Evolutionary conservation across 2,113 vertebrate genomes (phyloP).

Genomic region (Hippocampus abdominalis): DNA sequence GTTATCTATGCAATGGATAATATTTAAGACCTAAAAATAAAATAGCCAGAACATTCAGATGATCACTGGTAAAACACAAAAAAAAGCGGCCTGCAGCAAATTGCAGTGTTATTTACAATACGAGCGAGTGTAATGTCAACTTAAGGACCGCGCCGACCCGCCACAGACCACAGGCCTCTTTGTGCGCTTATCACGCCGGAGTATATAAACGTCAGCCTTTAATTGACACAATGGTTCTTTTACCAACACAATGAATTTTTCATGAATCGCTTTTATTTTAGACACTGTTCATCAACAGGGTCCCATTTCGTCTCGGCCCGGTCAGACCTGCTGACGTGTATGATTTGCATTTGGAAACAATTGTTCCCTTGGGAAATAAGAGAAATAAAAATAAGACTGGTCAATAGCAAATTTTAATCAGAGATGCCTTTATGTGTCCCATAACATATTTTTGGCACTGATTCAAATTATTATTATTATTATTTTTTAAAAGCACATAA

Average conservation of each 20-base stretch:
- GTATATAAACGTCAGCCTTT: conserved; percentile 45
- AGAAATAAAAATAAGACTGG: neutral
- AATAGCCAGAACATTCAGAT: neutral
- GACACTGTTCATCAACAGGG: conserved; percentile 40
- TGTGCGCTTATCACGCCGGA: conserved; percentile 35
- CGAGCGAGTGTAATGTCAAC: conserved; percentile 16
- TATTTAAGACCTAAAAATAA: neutral
- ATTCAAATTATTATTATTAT: too few relatives aligned
- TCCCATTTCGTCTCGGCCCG: conserved; percentile 39
- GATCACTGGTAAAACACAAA: neutral
- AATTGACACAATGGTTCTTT: conserved; percentile 34
- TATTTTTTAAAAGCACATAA: too few relatives aligned
- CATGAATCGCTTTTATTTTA: conserved; percentile 39
- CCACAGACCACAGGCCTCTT: conserved; percentile 30
- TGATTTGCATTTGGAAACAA: neutral
- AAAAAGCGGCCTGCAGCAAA: neutral
- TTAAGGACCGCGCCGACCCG: conserved; percentile 11
- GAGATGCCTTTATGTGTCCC: too few relatives aligned
- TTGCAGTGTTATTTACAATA: conserved; percentile 10
- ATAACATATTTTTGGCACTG: too few relatives aligned
- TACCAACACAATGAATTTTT: conserved; percentile 43
- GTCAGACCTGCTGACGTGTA: neutral
- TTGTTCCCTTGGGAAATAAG: neutral
- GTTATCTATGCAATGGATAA: conserved; percentile 4
- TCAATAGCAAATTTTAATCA: too few relatives aligned